Evolutionary conservation across 53 echinoderm and acorn worm species (phyloP), one percentile per base, ranked within the genome.

Genomic region (Pentamera pediparva): DNA sequence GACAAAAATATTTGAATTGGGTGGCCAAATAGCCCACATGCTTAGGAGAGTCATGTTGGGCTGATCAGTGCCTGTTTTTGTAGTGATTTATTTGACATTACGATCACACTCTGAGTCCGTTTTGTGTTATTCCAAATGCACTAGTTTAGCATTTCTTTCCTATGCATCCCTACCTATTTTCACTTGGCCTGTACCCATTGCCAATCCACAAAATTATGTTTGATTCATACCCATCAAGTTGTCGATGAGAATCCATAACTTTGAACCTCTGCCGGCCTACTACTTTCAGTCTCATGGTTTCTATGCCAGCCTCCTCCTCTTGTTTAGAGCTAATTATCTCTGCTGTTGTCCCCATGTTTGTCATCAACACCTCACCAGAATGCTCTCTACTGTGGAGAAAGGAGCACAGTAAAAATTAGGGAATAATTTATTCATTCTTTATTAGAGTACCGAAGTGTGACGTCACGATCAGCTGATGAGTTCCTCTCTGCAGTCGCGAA

Each of bases 311-410:
- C 18, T 98, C 98, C 8, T 91, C 85, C 43, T 86, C 92, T 32
- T 92, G 88, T 62, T 98, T 98, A 29, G 88, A 83, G 34, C 91
- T 91, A 57, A 84, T 92, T 37, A 92, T 92, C 75, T 98, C 98
- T 49, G 92, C 98, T 3, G 96, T 96, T 3, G 98, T 92, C 6
- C 98, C 98, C 29, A 92, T 55, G 39, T 75, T 74, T 18, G 86
- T 56, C 73, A 53, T 55, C 24, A 48, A 35, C 2, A 54, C 32
- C 38, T 72, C 73, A 31, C 83, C 76, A 2, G 76, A 50, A 17
- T 28, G 35, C 55, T 37, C 39, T 19, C 74, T 57, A 29, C 18
- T 56, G 56, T 24, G 29, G 5, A n/a, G 15, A 31, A 62, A 31
- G 62, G 33, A 8, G 8, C 62, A 62, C 31, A 62, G 19, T 29